Base-by-base conservation (phyloP, 37 sponge, comb jelly and placozoan genomes). In the Ephydatia muelleri region DNA sequence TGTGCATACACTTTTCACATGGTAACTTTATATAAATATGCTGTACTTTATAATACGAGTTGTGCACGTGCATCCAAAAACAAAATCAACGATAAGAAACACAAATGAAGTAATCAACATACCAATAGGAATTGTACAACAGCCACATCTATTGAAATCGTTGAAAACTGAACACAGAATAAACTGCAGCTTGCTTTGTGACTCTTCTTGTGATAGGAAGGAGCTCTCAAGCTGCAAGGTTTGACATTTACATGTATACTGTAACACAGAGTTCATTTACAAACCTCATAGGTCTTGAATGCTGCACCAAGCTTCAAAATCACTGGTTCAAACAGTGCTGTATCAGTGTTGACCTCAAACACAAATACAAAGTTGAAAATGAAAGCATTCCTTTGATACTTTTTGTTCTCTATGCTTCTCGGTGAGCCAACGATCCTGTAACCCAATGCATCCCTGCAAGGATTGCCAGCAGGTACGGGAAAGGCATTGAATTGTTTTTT, bases 281-380 rank as follows among this genome's bases (percentile, higher is more conserved):
- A 40, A 48, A 92, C 93, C 82, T 93, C 93, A 78, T 84, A 93
- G 0, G 83, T 89, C 69, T 38, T 89, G 78, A 93, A 93, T 65
- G 90, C 80, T 27, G 81, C 82, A 26, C 93, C 93, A 29, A 96
- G 70, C 75, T 96, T 96, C 79, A 75, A 69, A 23, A 96, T 83
- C 43, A 96, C 87, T 3, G 91, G 83, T 72, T 96, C 94, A 78
- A 83, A 96, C 0, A 89, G 76, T 30, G 83, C 31, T 23, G 85
- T 85, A 70, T 91, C 89, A 65, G 78, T 68, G 13, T 93, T 67
- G n/a, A 83, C 75, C 3, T 85, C 87, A 85, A 96, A 93, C 67
- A 96, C 94, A 85, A 96, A 88, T 13, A 85, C 94, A 84, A 93
- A 88, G 82, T 96, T 96, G 81, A 96, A 96, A 39, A 93, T 91